Conservation (phyloP, 2,888 invertebrate genomes). For the Drosophila nigricruria region DNA sequence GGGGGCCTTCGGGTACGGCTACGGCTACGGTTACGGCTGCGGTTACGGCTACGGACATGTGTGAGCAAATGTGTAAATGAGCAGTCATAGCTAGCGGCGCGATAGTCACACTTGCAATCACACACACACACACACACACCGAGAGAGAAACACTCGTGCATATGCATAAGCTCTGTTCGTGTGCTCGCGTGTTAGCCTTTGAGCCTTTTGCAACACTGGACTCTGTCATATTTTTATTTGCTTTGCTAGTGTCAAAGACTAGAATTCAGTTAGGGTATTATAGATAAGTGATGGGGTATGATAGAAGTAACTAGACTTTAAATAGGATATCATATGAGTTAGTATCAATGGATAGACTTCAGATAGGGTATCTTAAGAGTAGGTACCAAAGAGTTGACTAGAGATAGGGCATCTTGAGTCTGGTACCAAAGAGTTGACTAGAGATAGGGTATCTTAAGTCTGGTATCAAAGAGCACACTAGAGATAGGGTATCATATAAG, state of each 20-base stretch:
- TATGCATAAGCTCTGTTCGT: conserved; percentile 11
- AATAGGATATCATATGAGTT: not conserved
- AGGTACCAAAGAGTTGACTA: too few relatives aligned
- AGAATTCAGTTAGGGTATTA: not conserved
- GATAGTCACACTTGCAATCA: conserved; percentile 68
- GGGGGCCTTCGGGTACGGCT: not conserved
- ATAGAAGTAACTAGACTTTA: not conserved
- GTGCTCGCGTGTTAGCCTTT: conserved; percentile 11
- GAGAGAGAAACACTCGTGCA: conserved; percentile 24
- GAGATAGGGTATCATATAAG: too few relatives aligned
- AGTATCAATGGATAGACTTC: not conserved
- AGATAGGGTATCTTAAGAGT: not conserved
- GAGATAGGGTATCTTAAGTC: too few relatives aligned
- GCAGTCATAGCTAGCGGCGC: conserved; percentile 75
- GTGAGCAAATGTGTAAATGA: conserved; percentile 73
- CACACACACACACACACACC: not conserved
- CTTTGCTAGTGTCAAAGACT: not conserved
- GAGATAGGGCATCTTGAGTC: too few relatives aligned
- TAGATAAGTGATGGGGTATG: too few relatives aligned
- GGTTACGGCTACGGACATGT: conserved; percentile 40
- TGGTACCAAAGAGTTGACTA: too few relatives aligned
- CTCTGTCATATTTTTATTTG: conserved; percentile 73
- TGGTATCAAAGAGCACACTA: too few relatives aligned
- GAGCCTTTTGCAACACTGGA: conserved; percentile 24
- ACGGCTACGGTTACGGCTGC: not conserved